Conservation (phyloP, 2,888 invertebrate species). For the Eutolmus rufibarbis region DNA sequence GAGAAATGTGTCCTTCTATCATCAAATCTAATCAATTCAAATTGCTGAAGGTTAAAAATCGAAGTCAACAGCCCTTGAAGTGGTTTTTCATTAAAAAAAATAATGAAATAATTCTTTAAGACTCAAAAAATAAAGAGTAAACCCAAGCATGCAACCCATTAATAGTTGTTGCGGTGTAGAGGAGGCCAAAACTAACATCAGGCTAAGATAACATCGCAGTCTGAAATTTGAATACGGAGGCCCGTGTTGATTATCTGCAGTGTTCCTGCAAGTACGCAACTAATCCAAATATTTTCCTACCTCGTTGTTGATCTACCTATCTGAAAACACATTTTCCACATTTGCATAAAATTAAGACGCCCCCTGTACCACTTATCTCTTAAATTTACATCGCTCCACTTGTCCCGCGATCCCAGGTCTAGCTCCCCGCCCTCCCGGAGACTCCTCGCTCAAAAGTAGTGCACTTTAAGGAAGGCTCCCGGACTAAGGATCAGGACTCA, state of each 20-base stretch:
- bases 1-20: too few species aligned
- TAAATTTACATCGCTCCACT: slow-evolving; percentile 12
- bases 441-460: background rate
- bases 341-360: slow-evolving; percentile 35
- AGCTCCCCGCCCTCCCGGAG: background rate
- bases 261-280: slow-evolving; percentile 26
- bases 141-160: background rate
- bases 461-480: background rate
- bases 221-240: slow-evolving; percentile 6
- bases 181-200: background rate
- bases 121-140: background rate
- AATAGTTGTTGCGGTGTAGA: background rate
- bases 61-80: too few species aligned
- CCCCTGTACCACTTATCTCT: slow-evolving; percentile 15
- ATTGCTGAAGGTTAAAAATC: too few species aligned
- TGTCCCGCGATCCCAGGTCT: background rate
- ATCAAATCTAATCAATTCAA: too few species aligned
- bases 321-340: slow-evolving; percentile 23
- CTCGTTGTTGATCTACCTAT: slow-evolving; percentile 35
- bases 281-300: slow-evolving; percentile 31
- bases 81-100: too few species aligned
- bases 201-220: background rate
- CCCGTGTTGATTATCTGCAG: background rate
- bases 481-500: background rate
- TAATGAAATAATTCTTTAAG: background rate